These are phyloP conservation scores for Solenopsis invicta DNA, from an alignment of 1,140 invertebrate species.

Conservation along the genomic window DNA sequence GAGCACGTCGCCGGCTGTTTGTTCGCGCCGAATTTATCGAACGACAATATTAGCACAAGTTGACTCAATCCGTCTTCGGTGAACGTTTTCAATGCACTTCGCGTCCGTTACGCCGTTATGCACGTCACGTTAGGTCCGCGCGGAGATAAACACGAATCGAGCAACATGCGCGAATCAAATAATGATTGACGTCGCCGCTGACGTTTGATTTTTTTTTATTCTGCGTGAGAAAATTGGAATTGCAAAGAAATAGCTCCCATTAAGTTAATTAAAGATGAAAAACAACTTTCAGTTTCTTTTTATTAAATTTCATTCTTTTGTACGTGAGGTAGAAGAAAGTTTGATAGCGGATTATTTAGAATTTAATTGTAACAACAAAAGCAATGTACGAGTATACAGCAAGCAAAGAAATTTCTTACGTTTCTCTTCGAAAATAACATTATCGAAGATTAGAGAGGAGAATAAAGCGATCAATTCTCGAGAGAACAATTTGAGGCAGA, in stretches of 20 bases:
- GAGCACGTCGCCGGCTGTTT: conserved; percentile 15
- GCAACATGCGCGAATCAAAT: conserved; percentile 33
- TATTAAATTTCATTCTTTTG: not conserved
- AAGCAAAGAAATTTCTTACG: not conserved
- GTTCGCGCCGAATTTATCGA: conserved; percentile 49
- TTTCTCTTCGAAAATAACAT: conserved; percentile 1
- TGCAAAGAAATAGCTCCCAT: not conserved
- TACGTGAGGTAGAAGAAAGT: not conserved
- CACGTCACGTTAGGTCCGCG: conserved; percentile 14
- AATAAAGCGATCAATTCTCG: not conserved
- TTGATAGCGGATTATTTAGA: not conserved
- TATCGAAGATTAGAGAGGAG: too few relatives aligned
- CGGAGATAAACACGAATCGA: conserved; percentile 23
- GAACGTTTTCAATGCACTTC: conserved; percentile 28
- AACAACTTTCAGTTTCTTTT: not conserved
- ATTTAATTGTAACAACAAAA: not conserved
- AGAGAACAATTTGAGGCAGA: conserved; percentile 23
- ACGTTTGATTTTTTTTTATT: not conserved
- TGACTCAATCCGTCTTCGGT: conserved; percentile 19
- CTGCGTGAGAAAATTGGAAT: not conserved
- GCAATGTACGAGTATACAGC: not conserved
- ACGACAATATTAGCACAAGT: conserved; percentile 49
- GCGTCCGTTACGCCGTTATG: not conserved
- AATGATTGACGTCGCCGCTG: conserved; percentile 27
- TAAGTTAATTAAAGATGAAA: conserved; percentile 2